These are phyloP conservation scores for Xenus cinereus DNA, from an alignment of 2,113 vertebrate species.

Conservation along the genomic window DNA sequence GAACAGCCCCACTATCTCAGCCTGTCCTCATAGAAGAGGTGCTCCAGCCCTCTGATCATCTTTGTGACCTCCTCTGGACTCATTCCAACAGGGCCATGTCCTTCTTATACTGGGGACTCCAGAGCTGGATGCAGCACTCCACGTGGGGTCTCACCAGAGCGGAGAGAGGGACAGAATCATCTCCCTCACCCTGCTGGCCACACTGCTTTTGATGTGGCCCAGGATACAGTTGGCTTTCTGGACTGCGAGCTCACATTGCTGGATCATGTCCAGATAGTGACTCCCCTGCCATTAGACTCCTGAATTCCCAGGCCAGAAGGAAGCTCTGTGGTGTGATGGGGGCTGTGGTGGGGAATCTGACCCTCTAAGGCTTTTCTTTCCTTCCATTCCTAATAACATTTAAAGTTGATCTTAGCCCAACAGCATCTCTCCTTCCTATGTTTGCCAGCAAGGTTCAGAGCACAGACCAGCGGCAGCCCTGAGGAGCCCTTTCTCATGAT, in stretches of 20 bases:
- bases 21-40: neutral
- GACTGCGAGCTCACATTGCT: neutral
- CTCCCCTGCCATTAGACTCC: neutral
- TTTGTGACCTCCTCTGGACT: neutral
- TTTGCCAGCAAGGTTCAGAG: neutral
- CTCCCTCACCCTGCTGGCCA: neutral
- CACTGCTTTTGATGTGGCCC: neutral
- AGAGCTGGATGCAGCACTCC: neutral
- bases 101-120: neutral
- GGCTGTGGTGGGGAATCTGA: neutral
- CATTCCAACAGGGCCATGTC: neutral
- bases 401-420: neutral
- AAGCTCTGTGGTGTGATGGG: neutral
- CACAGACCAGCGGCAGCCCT: fast-evolving
- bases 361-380: neutral
- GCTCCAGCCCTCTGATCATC: neutral
- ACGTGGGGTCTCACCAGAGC: neutral
- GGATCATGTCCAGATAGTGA: neutral
- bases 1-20: neutral
- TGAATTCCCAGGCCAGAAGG: neutral
- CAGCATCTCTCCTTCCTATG: neutral
- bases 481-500: neutral
- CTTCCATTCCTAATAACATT: neutral
- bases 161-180: neutral
- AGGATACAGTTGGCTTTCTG: neutral